phyloP scores from a whole-genome alignment of 2,113 vertebrate species.

The Litocranius walleri region DNA sequence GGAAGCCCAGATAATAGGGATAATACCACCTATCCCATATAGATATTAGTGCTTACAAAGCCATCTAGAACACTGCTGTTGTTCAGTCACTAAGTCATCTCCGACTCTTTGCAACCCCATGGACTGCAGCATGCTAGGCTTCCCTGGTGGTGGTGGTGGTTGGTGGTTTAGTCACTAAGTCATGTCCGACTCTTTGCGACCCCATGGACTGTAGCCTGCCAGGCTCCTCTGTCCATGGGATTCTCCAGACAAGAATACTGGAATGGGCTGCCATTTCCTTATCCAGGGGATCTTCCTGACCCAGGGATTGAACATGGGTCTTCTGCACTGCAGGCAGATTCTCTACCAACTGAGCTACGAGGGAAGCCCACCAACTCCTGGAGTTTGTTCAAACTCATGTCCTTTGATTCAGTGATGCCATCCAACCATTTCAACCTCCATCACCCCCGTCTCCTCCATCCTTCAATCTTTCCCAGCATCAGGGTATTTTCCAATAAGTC shows the following conservation, averaged over 20 bases:
- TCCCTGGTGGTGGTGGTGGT: background rate
- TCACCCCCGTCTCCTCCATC: background rate
- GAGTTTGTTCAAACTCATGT: background rate
- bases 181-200: background rate
- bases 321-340: background rate
- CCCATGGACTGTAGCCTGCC: background rate
- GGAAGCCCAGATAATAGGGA: background rate
- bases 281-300: background rate
- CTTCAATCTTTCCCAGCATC: background rate
- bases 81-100: background rate
- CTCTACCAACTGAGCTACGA: background rate
- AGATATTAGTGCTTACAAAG: conserved; percentile 1
- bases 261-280: background rate
- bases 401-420: background rate
- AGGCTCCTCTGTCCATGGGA: background rate
- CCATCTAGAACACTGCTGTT: background rate
- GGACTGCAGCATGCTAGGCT: background rate
- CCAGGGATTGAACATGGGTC: background rate
- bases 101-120: background rate
- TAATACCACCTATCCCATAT: background rate
- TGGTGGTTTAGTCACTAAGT: background rate
- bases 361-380: background rate
- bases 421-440: background rate
- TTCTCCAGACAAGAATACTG: background rate
- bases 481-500: background rate